Evolutionary conservation across 2,797 vertebrate species (phyloP).

Genomic region (Artibeus jamaicensis): DNA sequence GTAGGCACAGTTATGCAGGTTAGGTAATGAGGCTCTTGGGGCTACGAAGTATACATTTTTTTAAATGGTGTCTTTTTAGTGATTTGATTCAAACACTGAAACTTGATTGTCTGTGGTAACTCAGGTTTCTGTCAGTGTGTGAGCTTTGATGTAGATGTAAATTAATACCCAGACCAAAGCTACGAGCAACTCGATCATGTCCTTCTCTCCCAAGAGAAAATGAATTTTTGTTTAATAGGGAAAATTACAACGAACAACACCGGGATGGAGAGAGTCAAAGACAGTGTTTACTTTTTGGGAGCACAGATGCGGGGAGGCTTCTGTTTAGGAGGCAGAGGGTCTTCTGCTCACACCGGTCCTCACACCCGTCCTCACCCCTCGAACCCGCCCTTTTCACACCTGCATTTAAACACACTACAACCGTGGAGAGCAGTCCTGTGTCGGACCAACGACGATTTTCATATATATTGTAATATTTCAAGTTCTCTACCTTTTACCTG

Average conservation of each 20-base stretch:
- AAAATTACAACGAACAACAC: constrained; percentile 1
- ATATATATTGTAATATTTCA: not conserved
- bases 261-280: not conserved
- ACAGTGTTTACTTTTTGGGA: not conserved
- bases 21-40: constrained; percentile 54
- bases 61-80: not conserved
- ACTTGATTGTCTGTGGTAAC: constrained; percentile 9
- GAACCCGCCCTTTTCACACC: not conserved
- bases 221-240: not conserved
- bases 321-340: not conserved
- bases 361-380: not conserved
- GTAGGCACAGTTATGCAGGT: constrained; percentile 51
- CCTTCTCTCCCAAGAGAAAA: constrained; percentile 46
- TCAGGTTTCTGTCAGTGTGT: not conserved
- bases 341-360: not conserved
- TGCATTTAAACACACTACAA: not conserved
- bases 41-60: constrained; percentile 59
- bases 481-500: not conserved
- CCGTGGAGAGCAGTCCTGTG: not conserved
- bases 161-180: constrained; percentile 20
- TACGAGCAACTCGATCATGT: not conserved
- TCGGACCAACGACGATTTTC: not conserved
- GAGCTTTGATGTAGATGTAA: constrained; percentile 28
- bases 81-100: constrained; percentile 43
- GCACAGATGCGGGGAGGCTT: not conserved